Conservation (phyloP, 2,113 vertebrate genomes). For the Upupa epops region DNA sequence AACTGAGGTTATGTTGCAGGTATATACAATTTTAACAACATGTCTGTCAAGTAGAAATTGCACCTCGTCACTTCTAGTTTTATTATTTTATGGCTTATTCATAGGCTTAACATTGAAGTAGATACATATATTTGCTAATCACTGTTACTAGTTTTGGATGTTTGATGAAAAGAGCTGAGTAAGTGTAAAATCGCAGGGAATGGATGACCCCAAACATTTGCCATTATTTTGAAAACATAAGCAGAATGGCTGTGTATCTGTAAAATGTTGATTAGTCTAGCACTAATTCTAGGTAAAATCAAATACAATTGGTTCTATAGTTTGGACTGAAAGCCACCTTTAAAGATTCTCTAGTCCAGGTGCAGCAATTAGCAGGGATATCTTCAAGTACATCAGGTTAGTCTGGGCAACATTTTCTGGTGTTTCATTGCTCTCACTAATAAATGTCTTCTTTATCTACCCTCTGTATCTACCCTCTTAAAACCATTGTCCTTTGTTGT, state of each 20-base stretch:
- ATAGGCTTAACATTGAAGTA: background rate
- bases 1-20: background rate
- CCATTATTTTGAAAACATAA: background rate
- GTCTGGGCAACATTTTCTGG: background rate
- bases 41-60: background rate
- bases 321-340: background rate
- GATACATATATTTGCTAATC: background rate
- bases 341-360: background rate
- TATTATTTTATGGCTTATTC: background rate
- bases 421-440: background rate
- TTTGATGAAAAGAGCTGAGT: background rate
- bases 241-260: background rate
- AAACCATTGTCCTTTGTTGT: background rate
- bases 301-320: background rate
- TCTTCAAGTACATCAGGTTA: background rate
- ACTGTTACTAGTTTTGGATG: rapidly evolving
- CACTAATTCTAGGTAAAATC: background rate
- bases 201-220: background rate
- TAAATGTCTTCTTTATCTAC: background rate
- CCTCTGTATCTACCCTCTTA: background rate
- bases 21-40: background rate
- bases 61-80: background rate
- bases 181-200: background rate
- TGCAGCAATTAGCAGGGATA: background rate
- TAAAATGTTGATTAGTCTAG: background rate